Evolutionary conservation across 2,113 vertebrate species (phyloP), one percentile per base, ranked within the genome.

Genomic region (Urocynchramus pylzowi): DNA sequence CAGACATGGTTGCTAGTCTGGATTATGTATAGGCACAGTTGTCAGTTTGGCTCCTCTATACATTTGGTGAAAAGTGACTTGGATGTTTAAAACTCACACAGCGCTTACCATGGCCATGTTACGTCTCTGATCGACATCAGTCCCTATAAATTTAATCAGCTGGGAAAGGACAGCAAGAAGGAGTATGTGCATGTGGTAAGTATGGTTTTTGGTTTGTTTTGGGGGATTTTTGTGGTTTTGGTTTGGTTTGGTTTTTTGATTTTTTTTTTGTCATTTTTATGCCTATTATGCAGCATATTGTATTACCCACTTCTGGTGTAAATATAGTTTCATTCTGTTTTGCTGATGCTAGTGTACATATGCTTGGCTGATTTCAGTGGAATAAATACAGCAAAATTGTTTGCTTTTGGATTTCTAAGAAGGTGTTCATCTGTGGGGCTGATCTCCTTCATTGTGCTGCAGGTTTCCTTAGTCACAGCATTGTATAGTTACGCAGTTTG

Each of bases 91-190:
- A 78, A 90, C 86, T 97, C 85, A 88, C 92, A 60, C 97, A 99
- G 99, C 95, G 99, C 99, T 86, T 99, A 99, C 95, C 99, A 99
- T 78, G 99, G 99, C 71, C 99, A 99, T 69, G 91, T 99, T 69
- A 98, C 99, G 14, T 99, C 99, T 45, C 98, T 99, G 97, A 99
- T 99, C 91, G 99, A 99, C 96, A 99, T 99, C 97, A 99, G 99
- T 92, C 99, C 99, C 6, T 99, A 99, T 93, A 99, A 99, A 98
- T 99, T 99, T 98, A 98, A 98, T 95, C 98, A 98, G 94, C 97
- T 98, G 97, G 98, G 98, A 69, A 97, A 98, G 80, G 96, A 96
- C 64, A 97, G 97, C 97, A 98, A 97, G 91, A 99, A 98, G 83
- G 99, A 98, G 81, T 99, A 97, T 97, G 99, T 99, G 45, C 99